Evolutionary conservation across 2,797 vertebrate genomes (phyloP).

Genomic region (Urocyon cinereoargenteus): DNA sequence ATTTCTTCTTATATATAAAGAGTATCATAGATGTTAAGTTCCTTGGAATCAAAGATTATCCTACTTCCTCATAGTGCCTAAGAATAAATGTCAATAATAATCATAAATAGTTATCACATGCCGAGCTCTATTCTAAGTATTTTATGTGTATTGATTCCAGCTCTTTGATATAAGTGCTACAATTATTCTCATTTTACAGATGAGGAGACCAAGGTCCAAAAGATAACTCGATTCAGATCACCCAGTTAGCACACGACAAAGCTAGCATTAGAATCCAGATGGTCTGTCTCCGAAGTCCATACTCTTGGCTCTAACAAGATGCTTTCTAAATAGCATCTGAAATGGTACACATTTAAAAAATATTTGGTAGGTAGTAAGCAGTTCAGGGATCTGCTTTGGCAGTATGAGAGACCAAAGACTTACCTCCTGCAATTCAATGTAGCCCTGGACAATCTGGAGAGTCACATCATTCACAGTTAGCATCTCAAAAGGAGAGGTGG

Average conservation of each 20-base stretch:
- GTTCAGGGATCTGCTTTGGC: not conserved
- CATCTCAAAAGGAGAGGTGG: not conserved
- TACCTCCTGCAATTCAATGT: conserved; percentile 89
- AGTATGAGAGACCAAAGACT: conserved; percentile 60
- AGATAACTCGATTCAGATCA: not conserved
- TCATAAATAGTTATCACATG: conserved; percentile 3
- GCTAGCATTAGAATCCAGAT: not conserved
- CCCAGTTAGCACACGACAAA: conserved; percentile 5
- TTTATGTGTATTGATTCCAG: conserved; percentile 9
- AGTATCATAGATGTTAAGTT: not conserved
- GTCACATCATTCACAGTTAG: conserved; percentile 57
- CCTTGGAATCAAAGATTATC: conserved; percentile 31
- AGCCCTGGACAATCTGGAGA: conserved; percentile 84
- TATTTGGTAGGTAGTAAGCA: not conserved
- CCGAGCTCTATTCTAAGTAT: not conserved
- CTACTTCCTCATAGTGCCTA: not conserved
- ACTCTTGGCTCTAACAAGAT: conserved; percentile 12
- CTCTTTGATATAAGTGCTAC: not conserved
- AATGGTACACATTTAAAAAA: not conserved
- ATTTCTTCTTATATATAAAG: not conserved
- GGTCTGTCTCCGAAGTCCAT: not conserved
- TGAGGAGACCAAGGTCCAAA: conserved; percentile 4
- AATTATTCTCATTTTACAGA: not conserved
- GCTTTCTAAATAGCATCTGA: not conserved
- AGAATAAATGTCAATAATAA: conserved; percentile 33